A percentile compares a stretch with the other conserved stretches of the same genome.
Conservation (phyloP, 2,888 invertebrate species). For the Antitype chi region DNA sequence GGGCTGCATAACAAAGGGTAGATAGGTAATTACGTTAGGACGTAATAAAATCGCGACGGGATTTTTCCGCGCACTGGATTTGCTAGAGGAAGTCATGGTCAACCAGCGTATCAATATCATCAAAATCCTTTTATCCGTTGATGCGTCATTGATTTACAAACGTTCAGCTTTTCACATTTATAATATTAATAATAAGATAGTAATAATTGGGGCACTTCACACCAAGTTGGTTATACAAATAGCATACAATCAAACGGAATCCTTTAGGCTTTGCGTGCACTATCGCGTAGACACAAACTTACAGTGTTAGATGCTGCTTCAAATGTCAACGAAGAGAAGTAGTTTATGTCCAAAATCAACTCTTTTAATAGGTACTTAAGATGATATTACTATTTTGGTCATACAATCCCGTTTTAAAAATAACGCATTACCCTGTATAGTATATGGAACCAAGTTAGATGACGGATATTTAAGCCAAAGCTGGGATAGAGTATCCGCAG, state of each 20-base stretch:
- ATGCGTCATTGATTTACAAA: background rate
- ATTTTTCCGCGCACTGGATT: too few relatives aligned
- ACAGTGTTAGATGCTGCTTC: background rate
- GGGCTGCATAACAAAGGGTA: background rate
- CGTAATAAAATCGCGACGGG: too few relatives aligned
- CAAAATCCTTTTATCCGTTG: background rate
- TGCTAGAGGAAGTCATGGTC: background rate
- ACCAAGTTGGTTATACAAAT: background rate
- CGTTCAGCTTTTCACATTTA: background rate
- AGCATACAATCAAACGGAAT: constrained; percentile 25
- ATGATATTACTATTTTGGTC: too few relatives aligned
- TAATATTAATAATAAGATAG: background rate
- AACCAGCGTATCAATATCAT: background rate
- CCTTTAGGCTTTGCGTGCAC: constrained; percentile 13
- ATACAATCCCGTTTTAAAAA: background rate
- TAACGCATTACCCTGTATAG: background rate
- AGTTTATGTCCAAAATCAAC: background rate
- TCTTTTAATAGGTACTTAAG: too few relatives aligned
- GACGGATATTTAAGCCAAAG: background rate
- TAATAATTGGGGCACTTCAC: background rate
- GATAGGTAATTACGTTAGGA: background rate
- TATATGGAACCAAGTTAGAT: background rate
- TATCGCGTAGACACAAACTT: background rate
- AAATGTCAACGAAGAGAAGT: background rate
- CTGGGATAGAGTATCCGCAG: background rate